These are phyloP conservation scores for Dasysyrphus albostriatus DNA, from an alignment of 2,888 invertebrate genomes.

Conservation along the genomic window DNA sequence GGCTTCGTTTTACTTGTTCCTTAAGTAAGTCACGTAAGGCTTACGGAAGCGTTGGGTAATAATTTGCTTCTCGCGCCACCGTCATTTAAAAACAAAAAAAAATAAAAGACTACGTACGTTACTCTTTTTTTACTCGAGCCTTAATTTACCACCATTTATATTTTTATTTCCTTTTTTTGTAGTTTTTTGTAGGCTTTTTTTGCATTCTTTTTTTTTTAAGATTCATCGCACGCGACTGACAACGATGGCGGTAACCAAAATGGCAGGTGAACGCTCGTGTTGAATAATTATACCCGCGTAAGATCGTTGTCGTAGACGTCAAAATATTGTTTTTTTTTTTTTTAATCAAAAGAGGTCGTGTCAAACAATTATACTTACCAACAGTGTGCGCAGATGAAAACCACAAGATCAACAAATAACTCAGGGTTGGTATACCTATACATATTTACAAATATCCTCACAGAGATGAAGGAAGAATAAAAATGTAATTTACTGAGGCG, in stretches of 20 bases:
- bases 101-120: not conserved
- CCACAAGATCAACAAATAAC: slow-evolving; percentile 39
- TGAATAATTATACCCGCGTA: slow-evolving; percentile 17
- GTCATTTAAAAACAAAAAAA: not conserved
- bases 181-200: too few relatives aligned
- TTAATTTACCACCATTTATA: slow-evolving; percentile 16
- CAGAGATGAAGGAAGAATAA: not conserved
- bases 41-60: slow-evolving; percentile 14
- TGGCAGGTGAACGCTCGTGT: slow-evolving; percentile 38
- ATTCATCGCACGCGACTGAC: slow-evolving; percentile 39
- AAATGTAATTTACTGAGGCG: slow-evolving; percentile 2
- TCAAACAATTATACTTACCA: not conserved
- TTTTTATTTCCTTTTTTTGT: not conserved
- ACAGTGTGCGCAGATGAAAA: slow-evolving; percentile 18
- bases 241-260: slow-evolving; percentile 6
- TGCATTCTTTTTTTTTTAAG: not conserved
- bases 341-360: slow-evolving; percentile 8
- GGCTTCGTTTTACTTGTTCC: not conserved
- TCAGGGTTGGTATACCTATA: not conserved
- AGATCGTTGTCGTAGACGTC: slow-evolving; percentile 20
- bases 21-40: slow-evolving; percentile 6
- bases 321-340: not conserved
- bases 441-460: not conserved
- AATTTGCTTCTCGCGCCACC: not conserved
- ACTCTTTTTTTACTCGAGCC: slow-evolving; percentile 5